These are phyloP conservation scores for Ooceraea biroi DNA, from an alignment of 1,140 invertebrate genomes.

Conservation along the genomic window DNA sequence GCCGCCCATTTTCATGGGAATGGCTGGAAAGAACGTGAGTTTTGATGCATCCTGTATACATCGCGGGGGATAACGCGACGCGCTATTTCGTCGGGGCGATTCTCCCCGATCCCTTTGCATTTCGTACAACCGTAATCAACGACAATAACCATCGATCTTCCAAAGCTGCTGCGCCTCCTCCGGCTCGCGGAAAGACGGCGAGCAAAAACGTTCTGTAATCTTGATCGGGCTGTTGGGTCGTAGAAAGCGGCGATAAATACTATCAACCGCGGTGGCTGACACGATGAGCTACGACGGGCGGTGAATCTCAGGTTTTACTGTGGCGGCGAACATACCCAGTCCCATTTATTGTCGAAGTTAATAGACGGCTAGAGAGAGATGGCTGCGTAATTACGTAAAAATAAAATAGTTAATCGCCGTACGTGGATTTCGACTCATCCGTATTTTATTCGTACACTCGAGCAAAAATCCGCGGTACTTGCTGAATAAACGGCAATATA, in stretches of 20 bases:
- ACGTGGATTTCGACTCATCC: not conserved
- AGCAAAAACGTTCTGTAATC: slow-evolving; percentile 59
- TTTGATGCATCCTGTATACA: slow-evolving; percentile 27
- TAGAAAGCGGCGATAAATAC: slow-evolving; percentile 58
- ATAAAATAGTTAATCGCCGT: not conserved
- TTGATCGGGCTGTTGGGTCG: slow-evolving; percentile 55
- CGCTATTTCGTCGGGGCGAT: slow-evolving; percentile 29
- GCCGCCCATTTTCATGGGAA: no score
- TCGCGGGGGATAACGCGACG: not conserved
- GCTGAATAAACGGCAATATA: not conserved
- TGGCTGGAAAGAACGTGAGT: not conserved
- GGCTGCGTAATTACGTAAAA: not conserved
- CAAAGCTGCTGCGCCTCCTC: slow-evolving; percentile 57
- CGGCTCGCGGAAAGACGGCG: slow-evolving; percentile 46
- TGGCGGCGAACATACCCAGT: slow-evolving; percentile 24
- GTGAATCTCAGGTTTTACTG: slow-evolving; percentile 46
- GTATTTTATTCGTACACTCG: not conserved
- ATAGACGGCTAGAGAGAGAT: slow-evolving; percentile 21
- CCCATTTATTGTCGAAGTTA: slow-evolving; percentile 50
- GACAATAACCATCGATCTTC: slow-evolving; percentile 63
- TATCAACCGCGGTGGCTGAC: slow-evolving; percentile 54
- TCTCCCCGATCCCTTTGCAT: slow-evolving; percentile 47
- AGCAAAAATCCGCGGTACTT: not conserved
- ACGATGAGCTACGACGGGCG: slow-evolving; percentile 49
- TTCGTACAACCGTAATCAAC: slow-evolving; percentile 61